These are phyloP conservation scores for Metalampra italica DNA, from an alignment of 2,888 invertebrate species.

Conservation along the genomic window DNA sequence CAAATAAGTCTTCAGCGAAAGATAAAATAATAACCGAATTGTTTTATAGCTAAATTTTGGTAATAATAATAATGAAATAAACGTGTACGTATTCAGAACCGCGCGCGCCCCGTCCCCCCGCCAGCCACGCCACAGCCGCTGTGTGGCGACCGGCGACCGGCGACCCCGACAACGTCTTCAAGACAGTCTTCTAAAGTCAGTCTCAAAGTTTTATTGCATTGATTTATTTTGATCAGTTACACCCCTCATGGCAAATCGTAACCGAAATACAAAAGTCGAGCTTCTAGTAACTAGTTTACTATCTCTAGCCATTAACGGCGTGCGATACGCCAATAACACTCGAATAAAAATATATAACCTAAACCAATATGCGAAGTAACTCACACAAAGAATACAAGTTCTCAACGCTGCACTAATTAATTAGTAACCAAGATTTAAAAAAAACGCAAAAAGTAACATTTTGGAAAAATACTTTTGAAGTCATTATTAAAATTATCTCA, in stretches of 20 bases:
- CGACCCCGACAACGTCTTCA: conserved; percentile 45
- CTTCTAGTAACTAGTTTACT: conserved; percentile 36
- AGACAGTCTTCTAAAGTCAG: conserved; percentile 78
- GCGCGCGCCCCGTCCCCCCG: too few species aligned
- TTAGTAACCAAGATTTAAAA: conserved; percentile 57
- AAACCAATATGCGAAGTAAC: conserved; percentile 61
- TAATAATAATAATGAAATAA: conserved; percentile 34
- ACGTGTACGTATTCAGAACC: not conserved
- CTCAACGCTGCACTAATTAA: conserved; percentile 50
- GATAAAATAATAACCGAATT: conserved; percentile 6
- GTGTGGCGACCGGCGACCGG: too few species aligned
- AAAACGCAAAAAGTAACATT: conserved; percentile 67
- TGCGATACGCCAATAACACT: conserved; percentile 31
- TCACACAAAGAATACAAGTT: conserved; percentile 55
- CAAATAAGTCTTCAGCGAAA: not conserved
- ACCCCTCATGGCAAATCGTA: conserved; percentile 36
- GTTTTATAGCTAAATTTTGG: conserved; percentile 47
- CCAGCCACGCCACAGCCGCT: too few species aligned
- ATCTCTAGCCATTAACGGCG: conserved; percentile 32
- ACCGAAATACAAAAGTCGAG: conserved; percentile 39
- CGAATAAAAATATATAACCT: conserved; percentile 42
- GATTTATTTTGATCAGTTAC: conserved; percentile 58
- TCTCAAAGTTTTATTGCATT: conserved; percentile 76
- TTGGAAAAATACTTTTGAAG: conserved; percentile 75
- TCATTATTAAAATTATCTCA: conserved; percentile 68